A percentile compares a stretch with the other conserved stretches of the same genome.
Evolutionary conservation across 2,113 vertebrate genomes (phyloP).

Genomic region (Chaenocephalus aceratus): DNA sequence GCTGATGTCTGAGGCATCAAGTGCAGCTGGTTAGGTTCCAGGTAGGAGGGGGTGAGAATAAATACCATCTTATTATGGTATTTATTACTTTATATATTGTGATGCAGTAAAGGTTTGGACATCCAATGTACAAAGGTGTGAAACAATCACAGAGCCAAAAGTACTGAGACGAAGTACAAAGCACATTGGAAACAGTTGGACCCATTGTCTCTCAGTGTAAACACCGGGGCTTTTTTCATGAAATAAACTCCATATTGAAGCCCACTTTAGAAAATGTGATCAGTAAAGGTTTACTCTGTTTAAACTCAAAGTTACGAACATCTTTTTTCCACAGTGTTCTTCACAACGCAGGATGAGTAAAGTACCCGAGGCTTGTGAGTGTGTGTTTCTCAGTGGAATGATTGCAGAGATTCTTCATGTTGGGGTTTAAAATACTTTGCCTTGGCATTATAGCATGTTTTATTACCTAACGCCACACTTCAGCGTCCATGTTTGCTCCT

Average conservation of each 20-base stretch:
- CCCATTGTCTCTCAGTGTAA: too few relatives aligned
- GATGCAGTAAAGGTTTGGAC: not conserved
- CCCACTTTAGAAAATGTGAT: too few relatives aligned
- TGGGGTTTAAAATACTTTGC: not conserved
- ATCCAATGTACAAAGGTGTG: not conserved
- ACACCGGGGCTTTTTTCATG: not conserved
- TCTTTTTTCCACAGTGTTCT: slow-evolving; percentile 1
- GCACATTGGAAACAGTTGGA: too few relatives aligned
- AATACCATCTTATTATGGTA: not conserved
- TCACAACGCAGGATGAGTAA: slow-evolving; percentile 11
- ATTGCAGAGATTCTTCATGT: not conserved
- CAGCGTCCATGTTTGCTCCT: not conserved
- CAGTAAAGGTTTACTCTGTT: slow-evolving; percentile 8
- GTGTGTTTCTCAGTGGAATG: not conserved
- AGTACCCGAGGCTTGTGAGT: not conserved
- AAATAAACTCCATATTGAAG: not conserved
- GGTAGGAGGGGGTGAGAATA: not conserved
- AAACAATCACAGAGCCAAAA: not conserved
- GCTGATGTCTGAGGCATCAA: too few relatives aligned
- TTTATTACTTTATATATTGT: not conserved
- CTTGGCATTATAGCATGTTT: not conserved
- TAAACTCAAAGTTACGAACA: not conserved
- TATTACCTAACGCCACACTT: not conserved
- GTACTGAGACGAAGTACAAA: too few relatives aligned
- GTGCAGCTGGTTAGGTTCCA: not conserved